Conservation (phyloP, 2,113 vertebrate genomes). For the Odocoileus virginianus region DNA sequence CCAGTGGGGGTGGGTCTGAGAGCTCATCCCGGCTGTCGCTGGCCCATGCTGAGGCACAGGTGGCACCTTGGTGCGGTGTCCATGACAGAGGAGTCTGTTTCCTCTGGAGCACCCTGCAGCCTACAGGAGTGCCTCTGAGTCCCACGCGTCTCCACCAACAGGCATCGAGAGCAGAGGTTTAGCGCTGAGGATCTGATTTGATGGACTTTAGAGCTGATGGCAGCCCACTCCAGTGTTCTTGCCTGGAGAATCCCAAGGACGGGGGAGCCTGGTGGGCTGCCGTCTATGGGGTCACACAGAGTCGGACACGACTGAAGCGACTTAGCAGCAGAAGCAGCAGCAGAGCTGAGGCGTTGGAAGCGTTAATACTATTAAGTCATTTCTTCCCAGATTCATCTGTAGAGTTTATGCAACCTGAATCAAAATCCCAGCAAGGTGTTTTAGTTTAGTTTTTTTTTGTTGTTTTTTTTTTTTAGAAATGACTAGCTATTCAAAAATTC, state of each 20-base stretch:
- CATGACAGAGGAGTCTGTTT: background rate
- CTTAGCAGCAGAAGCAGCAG: too few species aligned
- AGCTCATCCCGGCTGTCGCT: background rate
- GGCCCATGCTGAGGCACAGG: background rate
- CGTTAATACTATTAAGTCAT: background rate
- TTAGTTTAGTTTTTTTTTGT: background rate
- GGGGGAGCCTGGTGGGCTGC: too few species aligned
- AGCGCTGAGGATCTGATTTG: background rate
- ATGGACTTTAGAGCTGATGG: background rate
- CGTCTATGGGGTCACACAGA: too few species aligned
- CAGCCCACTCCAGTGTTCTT: too few species aligned
- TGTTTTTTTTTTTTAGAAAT: background rate
- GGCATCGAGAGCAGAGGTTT: background rate
- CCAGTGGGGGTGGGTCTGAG: background rate
- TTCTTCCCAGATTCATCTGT: background rate
- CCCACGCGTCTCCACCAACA: background rate
- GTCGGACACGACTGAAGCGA: too few species aligned
- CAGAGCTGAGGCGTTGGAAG: background rate
- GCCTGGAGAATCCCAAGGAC: too few species aligned
- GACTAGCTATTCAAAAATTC: background rate
- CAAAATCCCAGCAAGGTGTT: background rate
- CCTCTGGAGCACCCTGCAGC: background rate
- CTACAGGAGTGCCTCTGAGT: too few species aligned
- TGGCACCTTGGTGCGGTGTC: background rate
- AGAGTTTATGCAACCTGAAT: background rate